Evolutionary conservation across 2,797 vertebrate genomes (phyloP).

Genomic region (Carcharodon carcharias): DNA sequence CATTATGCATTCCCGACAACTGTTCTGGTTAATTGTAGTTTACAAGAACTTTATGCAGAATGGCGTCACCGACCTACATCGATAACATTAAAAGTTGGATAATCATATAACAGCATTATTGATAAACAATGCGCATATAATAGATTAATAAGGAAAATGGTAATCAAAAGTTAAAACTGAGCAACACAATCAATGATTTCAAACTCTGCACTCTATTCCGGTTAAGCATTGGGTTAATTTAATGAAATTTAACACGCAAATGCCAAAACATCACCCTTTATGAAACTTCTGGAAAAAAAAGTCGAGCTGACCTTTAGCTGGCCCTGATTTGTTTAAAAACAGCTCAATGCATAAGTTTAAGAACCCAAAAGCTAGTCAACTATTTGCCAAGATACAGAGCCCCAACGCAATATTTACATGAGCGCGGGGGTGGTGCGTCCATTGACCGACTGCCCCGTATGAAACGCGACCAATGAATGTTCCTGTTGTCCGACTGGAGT

Average conservation of each 20-base stretch:
- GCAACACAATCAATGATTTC: not conserved
- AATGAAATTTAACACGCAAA: not conserved
- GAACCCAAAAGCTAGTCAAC: not conserved
- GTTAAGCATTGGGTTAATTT: not conserved
- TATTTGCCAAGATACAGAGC: not conserved
- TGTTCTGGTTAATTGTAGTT: conserved; percentile 24
- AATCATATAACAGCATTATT: not conserved
- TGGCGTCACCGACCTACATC: not conserved
- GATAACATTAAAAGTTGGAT: not conserved
- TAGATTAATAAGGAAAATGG: not conserved
- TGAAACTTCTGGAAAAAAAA: too few species aligned
- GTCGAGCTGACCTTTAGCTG: too few species aligned
- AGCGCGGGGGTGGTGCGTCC: not conserved
- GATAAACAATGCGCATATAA: not conserved
- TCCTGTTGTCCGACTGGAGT: not conserved
- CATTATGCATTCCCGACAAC: not conserved
- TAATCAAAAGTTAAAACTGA: not conserved
- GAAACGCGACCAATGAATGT: not conserved
- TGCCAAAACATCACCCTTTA: not conserved
- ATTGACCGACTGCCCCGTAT: not conserved
- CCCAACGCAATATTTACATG: not conserved
- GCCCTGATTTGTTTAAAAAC: not conserved
- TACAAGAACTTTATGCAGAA: not conserved
- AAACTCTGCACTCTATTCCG: not conserved
- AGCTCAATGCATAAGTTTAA: not conserved